Evolutionary conservation across 2,888 invertebrate genomes (phyloP), one percentile per base, ranked within the genome.

Genomic region (Caradrina clavipalpis): DNA sequence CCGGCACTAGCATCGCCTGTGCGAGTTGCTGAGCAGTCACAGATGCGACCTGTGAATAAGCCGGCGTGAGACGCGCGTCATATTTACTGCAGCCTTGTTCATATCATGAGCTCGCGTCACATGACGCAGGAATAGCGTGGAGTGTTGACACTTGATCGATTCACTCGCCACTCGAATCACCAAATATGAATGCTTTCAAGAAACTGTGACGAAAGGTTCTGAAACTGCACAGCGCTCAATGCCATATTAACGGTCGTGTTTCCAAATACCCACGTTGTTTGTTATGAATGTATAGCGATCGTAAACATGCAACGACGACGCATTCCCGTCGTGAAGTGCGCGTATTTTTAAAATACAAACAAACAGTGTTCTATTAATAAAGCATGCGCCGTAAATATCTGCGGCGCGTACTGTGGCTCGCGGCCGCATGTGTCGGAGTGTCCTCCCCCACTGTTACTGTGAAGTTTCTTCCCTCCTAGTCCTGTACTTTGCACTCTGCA

Each of bases 301-400:
- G 57, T 70, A 35, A 61, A 51, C 31, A 51, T 19, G 31, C 49
- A 50, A 22, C 19, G 57, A 51, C 53, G 50, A 13, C 19, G 63
- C 51, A 55, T 42, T 26, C 26, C 45, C 59, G 42, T 11, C 22
- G 53, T 17, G 22, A 42, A 56, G 39, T 42, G 55, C 49, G 26
- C 55, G 47, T 83, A 77, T 76, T 73, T 77, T 68, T 65, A 75
- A 70, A 77, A 75, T 68, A 67, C 69, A 84, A 83, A 81, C 74
- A 79, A 84, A 78, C 55, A 65, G 49, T 19, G 49, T 35, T 45
- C 66, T 81, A 82, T 80, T 71, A 59, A 53, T 66, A 73, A n/a
- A 15, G 31, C 39, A 58, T 56, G 22, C 53, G 67, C 69, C 59
- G 17, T 58, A 82, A 84, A 83, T 83, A 83, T 50, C 69, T 49